Evolutionary conservation across 1,140 invertebrate species (phyloP).

Genomic region (Halesus radiatus): DNA sequence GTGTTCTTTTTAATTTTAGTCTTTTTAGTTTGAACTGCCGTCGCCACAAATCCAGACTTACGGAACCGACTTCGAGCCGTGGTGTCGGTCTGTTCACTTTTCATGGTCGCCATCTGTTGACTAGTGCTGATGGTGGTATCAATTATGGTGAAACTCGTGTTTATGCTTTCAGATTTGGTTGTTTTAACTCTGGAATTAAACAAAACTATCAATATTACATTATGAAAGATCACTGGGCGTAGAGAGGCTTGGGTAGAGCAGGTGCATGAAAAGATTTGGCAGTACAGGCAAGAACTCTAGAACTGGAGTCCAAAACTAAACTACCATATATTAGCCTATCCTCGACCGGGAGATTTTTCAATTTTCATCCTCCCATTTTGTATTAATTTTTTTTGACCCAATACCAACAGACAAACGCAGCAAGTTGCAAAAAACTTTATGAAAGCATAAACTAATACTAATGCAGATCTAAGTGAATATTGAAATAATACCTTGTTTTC

Average conservation of each 20-base stretch:
- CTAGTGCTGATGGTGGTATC: slow-evolving; percentile 61
- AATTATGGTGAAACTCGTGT: slow-evolving; percentile 44
- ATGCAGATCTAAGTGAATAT: background rate
- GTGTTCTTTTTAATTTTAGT: slow-evolving; percentile 59
- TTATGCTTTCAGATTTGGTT: slow-evolving; percentile 52
- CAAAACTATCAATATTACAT: background rate
- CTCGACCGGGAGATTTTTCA: no score
- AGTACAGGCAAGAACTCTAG: no score
- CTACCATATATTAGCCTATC: no score
- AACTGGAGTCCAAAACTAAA: no score
- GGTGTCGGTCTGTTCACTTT: slow-evolving; percentile 62
- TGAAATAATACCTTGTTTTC: slow-evolving; percentile 63
- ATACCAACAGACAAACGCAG: no score
- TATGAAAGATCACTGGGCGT: background rate
- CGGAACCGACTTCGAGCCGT: slow-evolving; percentile 69
- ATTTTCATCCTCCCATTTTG: no score
- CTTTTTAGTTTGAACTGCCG: slow-evolving; percentile 68
- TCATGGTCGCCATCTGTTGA: slow-evolving; percentile 65
- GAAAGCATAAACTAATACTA: no score
- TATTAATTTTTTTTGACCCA: no score
- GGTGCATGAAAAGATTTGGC: no score
- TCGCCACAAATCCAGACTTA: slow-evolving; percentile 73
- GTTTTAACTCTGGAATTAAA: slow-evolving; percentile 60
- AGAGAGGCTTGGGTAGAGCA: background rate
- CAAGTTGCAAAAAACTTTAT: no score